phyloP scores from a whole-genome alignment of 30 jellyfish, hydroid and myxozoan species.

The Catostylus mosaicus region DNA sequence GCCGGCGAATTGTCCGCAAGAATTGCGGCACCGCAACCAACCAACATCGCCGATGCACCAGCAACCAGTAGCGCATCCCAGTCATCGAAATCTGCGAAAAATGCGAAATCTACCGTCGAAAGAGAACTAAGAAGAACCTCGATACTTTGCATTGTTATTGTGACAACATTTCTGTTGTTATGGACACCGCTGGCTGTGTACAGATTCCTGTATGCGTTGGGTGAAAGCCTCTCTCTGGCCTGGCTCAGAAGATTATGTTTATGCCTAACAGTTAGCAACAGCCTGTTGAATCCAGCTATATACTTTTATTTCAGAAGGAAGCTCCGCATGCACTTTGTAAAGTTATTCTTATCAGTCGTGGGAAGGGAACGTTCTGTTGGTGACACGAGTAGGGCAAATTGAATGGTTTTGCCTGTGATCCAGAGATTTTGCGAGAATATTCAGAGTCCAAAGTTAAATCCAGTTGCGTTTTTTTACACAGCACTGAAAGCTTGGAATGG shows the following conservation, averaged over 20 bases:
- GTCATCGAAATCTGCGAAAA: background rate
- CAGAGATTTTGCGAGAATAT: too few relatives aligned
- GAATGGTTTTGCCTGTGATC: too few relatives aligned
- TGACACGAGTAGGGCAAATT: too few relatives aligned
- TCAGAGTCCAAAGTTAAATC: too few relatives aligned
- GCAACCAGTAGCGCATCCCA: background rate
- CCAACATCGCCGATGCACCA: background rate
- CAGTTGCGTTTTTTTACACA: too few relatives aligned
- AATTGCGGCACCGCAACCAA: background rate
- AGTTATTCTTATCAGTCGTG: background rate
- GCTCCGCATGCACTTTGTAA: slow-evolving; percentile 4
- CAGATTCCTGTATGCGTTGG: slow-evolving; percentile 10
- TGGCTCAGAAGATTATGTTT: slow-evolving; percentile 4
- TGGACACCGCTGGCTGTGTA: slow-evolving; percentile 45
- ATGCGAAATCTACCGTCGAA: background rate
- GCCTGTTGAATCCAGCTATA: slow-evolving; percentile 19
- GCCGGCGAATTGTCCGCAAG: background rate
- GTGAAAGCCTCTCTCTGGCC: background rate
- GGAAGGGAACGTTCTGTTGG: background rate
- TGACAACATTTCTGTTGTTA: slow-evolving; percentile 1
- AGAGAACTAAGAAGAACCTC: background rate
- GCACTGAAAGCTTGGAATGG: too few relatives aligned
- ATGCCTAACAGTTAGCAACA: slow-evolving; percentile 32
- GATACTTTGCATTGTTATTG: slow-evolving; percentile 3
- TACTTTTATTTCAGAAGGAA: slow-evolving; percentile 11